phyloP scores from a whole-genome alignment of 2,888 invertebrate species.

The Papilio elwesi region DNA sequence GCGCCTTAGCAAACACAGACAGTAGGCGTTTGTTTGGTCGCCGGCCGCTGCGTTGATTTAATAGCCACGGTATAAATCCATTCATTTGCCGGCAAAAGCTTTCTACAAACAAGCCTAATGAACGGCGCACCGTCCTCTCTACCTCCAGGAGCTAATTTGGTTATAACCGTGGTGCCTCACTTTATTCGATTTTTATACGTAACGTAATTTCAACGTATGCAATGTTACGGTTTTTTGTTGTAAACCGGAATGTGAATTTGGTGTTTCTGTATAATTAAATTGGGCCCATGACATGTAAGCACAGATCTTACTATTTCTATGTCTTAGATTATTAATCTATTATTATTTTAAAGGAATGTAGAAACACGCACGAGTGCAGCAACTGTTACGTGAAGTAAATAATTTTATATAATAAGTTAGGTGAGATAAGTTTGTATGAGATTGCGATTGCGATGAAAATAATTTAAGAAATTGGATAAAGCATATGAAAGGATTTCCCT shows the following conservation, averaged over 20 bases:
- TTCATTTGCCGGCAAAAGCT: conserved; percentile 64
- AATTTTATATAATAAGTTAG: no score
- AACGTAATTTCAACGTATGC: conserved; percentile 35
- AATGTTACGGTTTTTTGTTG: conserved; percentile 27
- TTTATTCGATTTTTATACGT: conserved; percentile 54
- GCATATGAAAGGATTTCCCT: no score
- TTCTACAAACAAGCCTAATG: conserved; percentile 74
- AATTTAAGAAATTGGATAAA: no score
- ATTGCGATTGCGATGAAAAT: no score
- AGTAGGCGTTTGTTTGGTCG: conserved; percentile 51
- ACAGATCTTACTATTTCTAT: background rate
- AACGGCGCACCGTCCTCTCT: conserved; percentile 54
- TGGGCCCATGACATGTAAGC: background rate
- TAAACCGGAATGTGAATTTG: conserved; percentile 15
- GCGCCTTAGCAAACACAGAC: conserved; percentile 60
- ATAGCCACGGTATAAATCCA: conserved; percentile 65
- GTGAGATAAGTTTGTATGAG: no score
- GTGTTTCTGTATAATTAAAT: background rate
- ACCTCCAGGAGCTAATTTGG: conserved; percentile 60
- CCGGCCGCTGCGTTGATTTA: conserved; percentile 60
- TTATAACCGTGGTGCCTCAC: conserved; percentile 63
- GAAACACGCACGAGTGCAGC: no score
- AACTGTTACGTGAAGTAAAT: no score
- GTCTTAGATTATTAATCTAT: no score
- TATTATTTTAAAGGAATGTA: no score